Evolutionary conservation across 1,140 invertebrate genomes (phyloP), one percentile per base, ranked within the genome.

Genomic region (Megalonaias nervosa): DNA sequence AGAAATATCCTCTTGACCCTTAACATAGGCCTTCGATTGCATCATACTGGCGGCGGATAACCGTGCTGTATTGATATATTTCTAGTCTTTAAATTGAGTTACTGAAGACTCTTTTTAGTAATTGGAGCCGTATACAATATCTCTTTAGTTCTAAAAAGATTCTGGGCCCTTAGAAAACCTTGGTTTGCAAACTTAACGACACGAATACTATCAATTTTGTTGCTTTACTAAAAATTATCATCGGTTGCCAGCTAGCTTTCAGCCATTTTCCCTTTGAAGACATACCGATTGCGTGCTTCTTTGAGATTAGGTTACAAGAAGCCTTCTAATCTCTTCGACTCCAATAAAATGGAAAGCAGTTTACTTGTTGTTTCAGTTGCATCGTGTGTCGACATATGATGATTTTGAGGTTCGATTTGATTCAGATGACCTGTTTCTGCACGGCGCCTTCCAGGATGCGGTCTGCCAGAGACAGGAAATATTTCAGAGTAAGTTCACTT

Each of bases 381-480:
- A 84, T 38, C 67, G 83, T 19, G 26, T 19, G 23, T 68, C 79
- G 4, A 59, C 71, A 17, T 84, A 84, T 67, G 66, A 79, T 26
- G 83, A 84, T 59, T 77, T 66, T 26, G 48, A 56, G 6, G 19
- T 80, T 16, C 65, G 70, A 38, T 75, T 84, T 57, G 64, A 69
- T 55, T 71, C 75, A 17, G 83, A 84, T 15, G 81, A 82, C 56
- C 26, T 84, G 3, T 73, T 82, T 48, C 71, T 84, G 1, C 74
- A 84, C 55, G 83, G 83, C 6, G 68, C 83, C 14, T 64, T 77
- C 31, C 79, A 77, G 19, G 75, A 80, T 26, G 62, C 77, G 1
- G 38, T 68, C 2, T 79, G 64, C 60, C 83, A 84, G 65, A 55
- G 83, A 56, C 60, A 79, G 19, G 73, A 79, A n/a, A 58, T 84